Percentiles rank a stretch among this genome's conserved stretches.
Evolutionary conservation across 2,888 invertebrate species (phyloP).

Genomic region (Helleia helle): DNA sequence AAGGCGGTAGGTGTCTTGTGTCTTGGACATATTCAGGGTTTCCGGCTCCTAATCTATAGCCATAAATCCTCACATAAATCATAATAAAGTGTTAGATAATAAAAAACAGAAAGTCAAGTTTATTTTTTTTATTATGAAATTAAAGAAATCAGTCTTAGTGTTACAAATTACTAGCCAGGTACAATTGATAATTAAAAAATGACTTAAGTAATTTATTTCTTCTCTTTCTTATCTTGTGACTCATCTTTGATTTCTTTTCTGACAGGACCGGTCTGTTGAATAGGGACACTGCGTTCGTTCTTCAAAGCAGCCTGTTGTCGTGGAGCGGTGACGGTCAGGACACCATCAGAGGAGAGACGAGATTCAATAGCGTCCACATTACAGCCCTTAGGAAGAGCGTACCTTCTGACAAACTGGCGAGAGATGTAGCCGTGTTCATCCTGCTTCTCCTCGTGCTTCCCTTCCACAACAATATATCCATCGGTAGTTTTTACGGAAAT

Average conservation of each 20-base stretch:
- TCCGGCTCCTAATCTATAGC: no score
- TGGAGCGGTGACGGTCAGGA: slow-evolving; percentile 68
- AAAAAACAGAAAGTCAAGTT: no score
- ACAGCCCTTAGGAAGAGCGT: slow-evolving; percentile 81
- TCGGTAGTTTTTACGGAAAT: slow-evolving; percentile 83
- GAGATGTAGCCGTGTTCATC: slow-evolving; percentile 84
- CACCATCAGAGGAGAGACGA: slow-evolving; percentile 82
- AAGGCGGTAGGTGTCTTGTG: no score
- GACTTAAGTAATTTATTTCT: slow-evolving; percentile 8
- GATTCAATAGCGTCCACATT: slow-evolving; percentile 80
- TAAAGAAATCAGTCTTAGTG: no score
- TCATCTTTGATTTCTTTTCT: slow-evolving; percentile 37
- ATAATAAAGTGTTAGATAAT: no score
- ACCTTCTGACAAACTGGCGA: slow-evolving; percentile 83
- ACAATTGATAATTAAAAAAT: no score
- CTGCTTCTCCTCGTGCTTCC: slow-evolving; percentile 84
- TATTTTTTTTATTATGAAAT: no score
- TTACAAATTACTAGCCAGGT: no score
- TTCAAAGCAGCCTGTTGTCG: slow-evolving; percentile 29
- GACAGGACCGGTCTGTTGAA: slow-evolving; percentile 41
- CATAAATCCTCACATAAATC: no score
- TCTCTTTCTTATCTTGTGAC: neutral
- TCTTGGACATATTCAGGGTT: no score
- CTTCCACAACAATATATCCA: slow-evolving; percentile 81
- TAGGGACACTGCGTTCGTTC: slow-evolving; percentile 35